Base-by-base conservation (phyloP, 1,140 invertebrate genomes). In the Diachasmimorpha longicaudata region DNA sequence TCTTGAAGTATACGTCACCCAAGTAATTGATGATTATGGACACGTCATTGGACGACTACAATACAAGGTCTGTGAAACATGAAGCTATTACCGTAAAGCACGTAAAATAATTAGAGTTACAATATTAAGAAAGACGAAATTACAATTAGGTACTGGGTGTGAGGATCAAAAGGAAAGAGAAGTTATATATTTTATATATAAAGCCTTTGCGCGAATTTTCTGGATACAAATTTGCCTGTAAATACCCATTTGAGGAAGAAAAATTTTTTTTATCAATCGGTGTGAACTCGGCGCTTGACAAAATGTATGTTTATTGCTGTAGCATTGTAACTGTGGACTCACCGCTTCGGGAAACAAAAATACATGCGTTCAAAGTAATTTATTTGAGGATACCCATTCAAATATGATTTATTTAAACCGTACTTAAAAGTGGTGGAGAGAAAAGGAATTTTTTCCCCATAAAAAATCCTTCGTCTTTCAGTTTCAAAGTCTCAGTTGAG, bases 121-220 rank as follows among this genome's bases (percentile, higher is more conserved):
- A 4, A 14, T 13, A 52, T 8, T 52, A 39, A 58, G 48, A 39
- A 21, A 4, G 13, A 70, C 16, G 23, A 48, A 48, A 71, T 71
- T 52, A 52, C 25, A 46, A 76, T 42, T 67, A 52, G 48, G 39
- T 71, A 66, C 9, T 55, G 23, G 16, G 68, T 73, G 19, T n/a
- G 52, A 58, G 55, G 63, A 14, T 52, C 48, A 46, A 74, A 63
- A 58, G 36, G 52, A 69, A 74, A 31, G 21, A 74, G 36, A 63
- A 77, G 14, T 63, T 23, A 46, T 74, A 77, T 72, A 77, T 77
- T 77, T 74, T 77, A 74, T 77, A 77, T 74, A 70, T 74, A 70
- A 77, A 77, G 72, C 68, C 58, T 75, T 75, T 75, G 42, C 73
- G 67, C 58, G 46, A 69, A 55, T 69, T 74, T 75, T 69, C 31